phyloP scores from a whole-genome alignment of 1,140 invertebrate genomes.

The Plutomurus gul region DNA sequence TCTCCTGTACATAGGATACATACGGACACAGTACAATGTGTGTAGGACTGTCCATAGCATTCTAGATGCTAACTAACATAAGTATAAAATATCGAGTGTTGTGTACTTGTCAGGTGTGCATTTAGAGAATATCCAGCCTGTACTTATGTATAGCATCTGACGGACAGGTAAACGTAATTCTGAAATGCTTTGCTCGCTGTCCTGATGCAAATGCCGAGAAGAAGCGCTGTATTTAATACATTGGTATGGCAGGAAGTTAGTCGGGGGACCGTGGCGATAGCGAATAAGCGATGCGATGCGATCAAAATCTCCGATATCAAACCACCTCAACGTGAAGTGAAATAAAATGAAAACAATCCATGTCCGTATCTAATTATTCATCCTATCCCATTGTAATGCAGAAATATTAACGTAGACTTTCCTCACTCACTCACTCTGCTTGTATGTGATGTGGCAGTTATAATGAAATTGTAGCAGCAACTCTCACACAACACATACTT shows the following conservation, averaged over 20 bases:
- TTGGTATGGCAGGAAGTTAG: conserved; percentile 20
- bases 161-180: not conserved
- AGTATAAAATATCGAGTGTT: too few species aligned
- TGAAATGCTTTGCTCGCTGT: not conserved
- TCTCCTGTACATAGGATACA: too few species aligned
- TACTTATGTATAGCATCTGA: not conserved
- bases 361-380: conserved; percentile 35
- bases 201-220: not conserved
- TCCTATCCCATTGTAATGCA: conserved; percentile 12
- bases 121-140: not conserved
- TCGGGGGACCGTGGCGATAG: conserved; percentile 29
- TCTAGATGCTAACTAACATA: too few species aligned
- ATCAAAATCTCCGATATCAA: conserved; percentile 34
- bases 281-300: conserved; percentile 30
- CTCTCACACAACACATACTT: too few species aligned
- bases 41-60: too few species aligned
- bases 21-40: too few species aligned
- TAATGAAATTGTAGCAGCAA: too few species aligned
- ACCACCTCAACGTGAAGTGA: conserved; percentile 19
- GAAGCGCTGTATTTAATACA: not conserved
- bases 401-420: not conserved
- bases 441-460: too few species aligned
- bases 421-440: not conserved
- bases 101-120: not conserved
- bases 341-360: conserved; percentile 32